Evolutionary conservation across 2,113 vertebrate genomes (phyloP).

Genomic region (Oostethus manadensis): DNA sequence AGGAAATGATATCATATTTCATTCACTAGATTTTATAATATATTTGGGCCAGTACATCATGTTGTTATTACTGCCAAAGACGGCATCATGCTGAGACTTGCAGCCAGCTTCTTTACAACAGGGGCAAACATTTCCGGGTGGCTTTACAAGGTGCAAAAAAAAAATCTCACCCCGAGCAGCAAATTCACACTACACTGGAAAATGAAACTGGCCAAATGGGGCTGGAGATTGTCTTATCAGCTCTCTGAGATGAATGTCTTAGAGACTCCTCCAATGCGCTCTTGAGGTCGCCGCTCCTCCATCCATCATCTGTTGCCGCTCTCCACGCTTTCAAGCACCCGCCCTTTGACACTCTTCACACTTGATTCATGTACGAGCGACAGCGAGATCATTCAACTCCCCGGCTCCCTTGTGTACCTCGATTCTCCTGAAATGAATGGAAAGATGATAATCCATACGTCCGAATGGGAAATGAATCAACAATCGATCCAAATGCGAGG

Average conservation of each 20-base stretch:
- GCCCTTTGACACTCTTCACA: not conserved
- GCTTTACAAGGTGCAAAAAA: not conserved
- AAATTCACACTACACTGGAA: too few relatives aligned
- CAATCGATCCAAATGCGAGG: too few relatives aligned
- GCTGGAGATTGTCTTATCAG: slow-evolving; percentile 13
- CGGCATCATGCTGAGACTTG: too few relatives aligned
- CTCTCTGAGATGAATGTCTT: slow-evolving; percentile 21
- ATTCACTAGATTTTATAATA: too few relatives aligned
- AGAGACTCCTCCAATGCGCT: slow-evolving; percentile 4
- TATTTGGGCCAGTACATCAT: too few relatives aligned
- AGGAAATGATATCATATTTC: too few relatives aligned
- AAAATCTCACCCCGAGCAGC: not conserved
- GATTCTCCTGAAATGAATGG: not conserved
- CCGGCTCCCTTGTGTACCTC: not conserved
- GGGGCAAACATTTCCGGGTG: too few relatives aligned
- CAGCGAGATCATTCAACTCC: not conserved
- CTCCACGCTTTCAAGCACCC: not conserved
- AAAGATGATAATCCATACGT: not conserved
- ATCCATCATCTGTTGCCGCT: not conserved
- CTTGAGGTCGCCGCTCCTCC: not conserved
- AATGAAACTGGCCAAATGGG: not conserved
- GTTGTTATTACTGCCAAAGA: too few relatives aligned
- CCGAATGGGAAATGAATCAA: not conserved
- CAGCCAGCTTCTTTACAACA: too few relatives aligned
- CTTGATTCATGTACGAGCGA: slow-evolving; percentile 1